Percentiles rank a stretch among this genome's conserved stretches.
These are phyloP conservation scores for Scaptomyza reducta DNA, from an alignment of 2,888 invertebrate species.

Conservation along the genomic window DNA sequence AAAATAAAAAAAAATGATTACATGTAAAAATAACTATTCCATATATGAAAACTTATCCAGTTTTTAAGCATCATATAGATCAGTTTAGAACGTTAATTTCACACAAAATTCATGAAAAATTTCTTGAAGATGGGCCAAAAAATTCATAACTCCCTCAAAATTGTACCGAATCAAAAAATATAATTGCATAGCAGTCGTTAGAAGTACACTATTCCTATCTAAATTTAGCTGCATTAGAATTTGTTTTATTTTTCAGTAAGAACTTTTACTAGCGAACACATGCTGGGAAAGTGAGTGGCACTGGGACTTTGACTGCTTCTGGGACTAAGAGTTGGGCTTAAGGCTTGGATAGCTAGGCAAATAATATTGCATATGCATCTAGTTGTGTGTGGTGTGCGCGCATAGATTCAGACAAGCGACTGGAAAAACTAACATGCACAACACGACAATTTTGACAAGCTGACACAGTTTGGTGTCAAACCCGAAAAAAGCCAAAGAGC, in stretches of 20 bases:
- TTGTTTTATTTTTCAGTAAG: background rate
- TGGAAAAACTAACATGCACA: conserved; percentile 77
- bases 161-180: too few species aligned
- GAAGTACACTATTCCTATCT: too few species aligned
- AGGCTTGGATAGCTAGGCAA: conserved; percentile 45
- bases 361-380: conserved; percentile 66
- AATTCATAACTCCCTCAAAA: too few species aligned
- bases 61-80: too few species aligned
- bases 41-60: too few species aligned
- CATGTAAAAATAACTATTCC: background rate
- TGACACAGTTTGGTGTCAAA: conserved; percentile 78
- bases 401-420: conserved; percentile 63
- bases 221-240: background rate
- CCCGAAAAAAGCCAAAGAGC: conserved; percentile 51
- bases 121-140: too few species aligned
- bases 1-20: background rate
- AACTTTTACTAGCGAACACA: background rate
- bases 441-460: conserved; percentile 76
- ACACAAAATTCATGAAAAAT: too few species aligned
- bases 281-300: background rate
- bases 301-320: background rate
- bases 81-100: too few species aligned
- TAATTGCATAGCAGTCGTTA: too few species aligned
- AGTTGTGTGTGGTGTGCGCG: conserved; percentile 30
- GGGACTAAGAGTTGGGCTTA: background rate